These are phyloP conservation scores for Bombus pyrosoma DNA, from an alignment of 1,140 invertebrate genomes.

Conservation along the genomic window DNA sequence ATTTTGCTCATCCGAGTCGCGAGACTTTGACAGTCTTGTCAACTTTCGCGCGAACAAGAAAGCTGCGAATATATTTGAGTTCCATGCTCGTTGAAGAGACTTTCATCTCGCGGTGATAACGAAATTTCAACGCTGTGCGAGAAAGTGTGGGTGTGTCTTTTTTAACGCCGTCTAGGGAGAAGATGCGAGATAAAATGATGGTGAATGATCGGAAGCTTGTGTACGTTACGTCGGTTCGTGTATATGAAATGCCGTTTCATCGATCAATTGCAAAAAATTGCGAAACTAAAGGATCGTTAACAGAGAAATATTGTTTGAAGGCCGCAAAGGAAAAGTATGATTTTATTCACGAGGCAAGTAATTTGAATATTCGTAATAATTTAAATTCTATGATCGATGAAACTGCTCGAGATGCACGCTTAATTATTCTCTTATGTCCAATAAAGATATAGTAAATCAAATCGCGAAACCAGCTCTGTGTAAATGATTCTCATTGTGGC, in stretches of 20 bases:
- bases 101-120: background rate
- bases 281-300: background rate
- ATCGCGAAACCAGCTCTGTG: background rate
- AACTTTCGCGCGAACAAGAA: background rate
- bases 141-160: background rate
- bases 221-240: background rate
- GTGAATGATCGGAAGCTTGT: background rate
- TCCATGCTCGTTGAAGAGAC: background rate
- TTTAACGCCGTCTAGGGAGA: background rate
- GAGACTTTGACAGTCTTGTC: background rate
- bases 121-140: constrained; percentile 11
- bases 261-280: background rate
- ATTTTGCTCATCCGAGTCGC: background rate
- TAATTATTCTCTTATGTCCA: background rate
- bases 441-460: background rate
- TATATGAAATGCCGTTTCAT: background rate
- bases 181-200: background rate
- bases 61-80: background rate
- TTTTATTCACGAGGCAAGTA: no score
- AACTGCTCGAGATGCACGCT: background rate
- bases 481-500: background rate
- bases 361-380: background rate
- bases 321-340: background rate
- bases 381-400: no score
- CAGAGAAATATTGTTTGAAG: background rate